Evolutionary conservation across 2,888 invertebrate genomes (phyloP).

Genomic region (Rhagonycha fulva): DNA sequence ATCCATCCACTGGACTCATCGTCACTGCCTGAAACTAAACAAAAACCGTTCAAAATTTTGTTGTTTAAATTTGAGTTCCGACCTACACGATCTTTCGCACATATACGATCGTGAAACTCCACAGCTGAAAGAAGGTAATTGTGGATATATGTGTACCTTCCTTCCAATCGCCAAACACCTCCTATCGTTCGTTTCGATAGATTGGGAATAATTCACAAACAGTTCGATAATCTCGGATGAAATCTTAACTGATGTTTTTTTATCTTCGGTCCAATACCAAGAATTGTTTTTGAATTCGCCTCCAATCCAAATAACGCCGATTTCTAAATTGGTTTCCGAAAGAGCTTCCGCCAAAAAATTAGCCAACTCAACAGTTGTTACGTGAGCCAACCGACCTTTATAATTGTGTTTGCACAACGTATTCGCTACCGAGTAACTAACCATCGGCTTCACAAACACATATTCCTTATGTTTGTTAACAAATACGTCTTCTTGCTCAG

Average conservation of each 20-base stretch:
- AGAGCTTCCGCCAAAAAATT: constrained; percentile 58
- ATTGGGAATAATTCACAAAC: neutral
- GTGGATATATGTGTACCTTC: neutral
- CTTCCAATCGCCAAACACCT: constrained; percentile 8
- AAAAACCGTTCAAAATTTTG: neutral
- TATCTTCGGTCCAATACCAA: constrained; percentile 6
- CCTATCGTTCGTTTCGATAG: neutral
- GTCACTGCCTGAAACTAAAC: neutral
- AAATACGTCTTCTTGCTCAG: neutral
- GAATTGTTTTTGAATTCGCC: neutral
- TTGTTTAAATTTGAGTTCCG: neutral
- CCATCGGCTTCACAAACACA: neutral
- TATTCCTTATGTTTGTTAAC: neutral
- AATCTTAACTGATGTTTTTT: neutral
- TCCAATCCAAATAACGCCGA: constrained; percentile 44
- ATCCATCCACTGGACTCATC: constrained; percentile 16
- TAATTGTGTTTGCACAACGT: neutral
- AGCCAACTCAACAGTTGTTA: constrained; percentile 57
- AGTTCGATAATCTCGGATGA: neutral
- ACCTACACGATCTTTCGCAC: neutral
- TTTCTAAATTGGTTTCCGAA: constrained; percentile 55
- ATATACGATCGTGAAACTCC: neutral
- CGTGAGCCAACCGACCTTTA: constrained; percentile 47
- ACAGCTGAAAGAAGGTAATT: neutral
- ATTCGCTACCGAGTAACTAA: neutral